Conservation (phyloP, 2,888 invertebrate genomes). For the Scrobipalpa costella region DNA sequence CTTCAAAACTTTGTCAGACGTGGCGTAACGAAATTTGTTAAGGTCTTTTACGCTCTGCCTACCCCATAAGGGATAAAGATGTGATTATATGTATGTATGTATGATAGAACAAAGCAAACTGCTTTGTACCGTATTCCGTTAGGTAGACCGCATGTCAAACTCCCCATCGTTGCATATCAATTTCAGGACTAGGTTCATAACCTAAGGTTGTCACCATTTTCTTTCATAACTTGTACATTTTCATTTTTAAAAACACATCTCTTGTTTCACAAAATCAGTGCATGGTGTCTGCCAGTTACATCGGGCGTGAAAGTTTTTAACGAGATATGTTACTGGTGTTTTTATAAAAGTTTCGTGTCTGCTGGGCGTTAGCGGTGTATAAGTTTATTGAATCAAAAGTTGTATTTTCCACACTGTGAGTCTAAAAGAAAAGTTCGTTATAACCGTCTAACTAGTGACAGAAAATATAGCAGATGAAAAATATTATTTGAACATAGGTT, state of each 20-base stretch:
- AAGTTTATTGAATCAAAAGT: constrained; percentile 18
- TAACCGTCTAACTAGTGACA: neutral
- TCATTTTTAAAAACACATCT: neutral
- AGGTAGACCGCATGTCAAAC: no score
- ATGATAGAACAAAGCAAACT: no score
- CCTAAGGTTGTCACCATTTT: no score
- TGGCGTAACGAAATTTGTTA: no score
- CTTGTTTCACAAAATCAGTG: neutral
- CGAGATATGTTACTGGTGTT: constrained; percentile 18
- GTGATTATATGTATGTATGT: no score
- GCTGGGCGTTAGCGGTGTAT: neutral
- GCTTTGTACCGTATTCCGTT: no score
- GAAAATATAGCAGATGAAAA: neutral
- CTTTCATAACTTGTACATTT: no score
- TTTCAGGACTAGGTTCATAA: no score
- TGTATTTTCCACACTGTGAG: neutral
- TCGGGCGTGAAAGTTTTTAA: neutral
- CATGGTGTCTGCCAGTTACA: constrained; percentile 8
- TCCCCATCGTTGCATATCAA: no score
- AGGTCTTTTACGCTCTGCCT: no score
- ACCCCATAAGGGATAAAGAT: no score
- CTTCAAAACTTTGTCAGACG: no score
- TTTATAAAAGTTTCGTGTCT: constrained; percentile 16
- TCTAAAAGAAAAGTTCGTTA: neutral
- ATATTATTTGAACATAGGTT: neutral